phyloP scores from a whole-genome alignment of 2,888 invertebrate genomes.

The Tachina lurida region DNA sequence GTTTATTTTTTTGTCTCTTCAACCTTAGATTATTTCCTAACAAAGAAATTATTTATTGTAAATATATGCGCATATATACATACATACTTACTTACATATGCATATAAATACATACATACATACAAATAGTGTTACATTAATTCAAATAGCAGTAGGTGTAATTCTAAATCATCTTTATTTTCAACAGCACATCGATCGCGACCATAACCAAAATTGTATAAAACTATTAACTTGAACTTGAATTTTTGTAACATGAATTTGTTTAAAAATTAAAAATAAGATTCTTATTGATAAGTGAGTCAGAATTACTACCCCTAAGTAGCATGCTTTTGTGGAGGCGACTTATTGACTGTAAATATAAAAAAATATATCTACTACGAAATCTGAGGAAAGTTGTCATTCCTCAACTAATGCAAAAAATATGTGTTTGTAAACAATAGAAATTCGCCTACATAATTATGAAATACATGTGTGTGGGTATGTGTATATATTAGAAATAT shows the following conservation, averaged over 20 bases:
- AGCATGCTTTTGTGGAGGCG: conserved; percentile 50
- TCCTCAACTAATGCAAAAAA: conserved; percentile 29
- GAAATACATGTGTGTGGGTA: background rate
- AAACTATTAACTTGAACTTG: conserved; percentile 53
- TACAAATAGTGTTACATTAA: background rate
- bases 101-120: background rate
- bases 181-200: conserved; percentile 1
- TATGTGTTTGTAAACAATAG: conserved; percentile 61
- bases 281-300: background rate
- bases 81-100: background rate
- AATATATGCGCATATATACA: too few species aligned
- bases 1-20: too few species aligned
- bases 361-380: conserved; percentile 30
- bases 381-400: conserved; percentile 42
- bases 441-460: conserved; percentile 35
- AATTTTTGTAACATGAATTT: conserved; percentile 35
- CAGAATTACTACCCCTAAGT: conserved; percentile 14
- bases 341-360: background rate
- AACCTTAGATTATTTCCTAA: too few species aligned
- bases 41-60: too few species aligned
- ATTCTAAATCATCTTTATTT: conserved; percentile 1
- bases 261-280: background rate
- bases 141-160: conserved; percentile 30
- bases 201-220: conserved; percentile 35
- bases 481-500: background rate